Base-by-base conservation (phyloP, 2,113 vertebrate genomes). In the Neodontobutis hainanensis region DNA sequence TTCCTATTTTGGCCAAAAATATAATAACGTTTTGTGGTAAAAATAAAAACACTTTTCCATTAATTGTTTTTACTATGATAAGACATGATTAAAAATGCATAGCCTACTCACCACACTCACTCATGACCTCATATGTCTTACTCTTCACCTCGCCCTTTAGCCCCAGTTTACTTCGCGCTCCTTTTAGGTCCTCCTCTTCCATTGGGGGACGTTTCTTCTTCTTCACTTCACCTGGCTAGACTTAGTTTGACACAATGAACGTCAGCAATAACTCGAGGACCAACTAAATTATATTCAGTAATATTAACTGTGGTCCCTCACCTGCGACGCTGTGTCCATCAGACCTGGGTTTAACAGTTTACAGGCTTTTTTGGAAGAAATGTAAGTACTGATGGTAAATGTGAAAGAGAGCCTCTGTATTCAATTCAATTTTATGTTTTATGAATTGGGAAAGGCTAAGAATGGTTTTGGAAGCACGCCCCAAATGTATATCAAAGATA, bases 71-170 rank as follows among this genome's bases (percentile, higher is more conserved):
- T 27, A 27, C 8, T 40, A 8, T 27, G 12, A 35, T 5, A 11
- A 35, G 35, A 11, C 32, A 6, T 53, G 12, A 35, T 11, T 1
- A 11, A 27, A 27, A 27, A 27, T 27, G 19, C 19, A 3, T 27
- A 27, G 6, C 38, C 40, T 61, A 83, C 91, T 94, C 79, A 99
- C 97, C 97, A 60, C 95, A 99, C 68, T 98, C 92, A 61, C 81
- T 90, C 95, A 98, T 96, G 87, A 99, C 97, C 89, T 98, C 96
- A 87, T 98, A 98, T 38, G 97, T 99, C 88, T 99, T 99, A 74
- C 96, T 97, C 89, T 97, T 97, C 80, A 96, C 94, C 59, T 95
- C 94, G 56, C 94, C 95, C 87, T 96, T 96, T 75, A 94, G 91
- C 34, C 91, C 60, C 77, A 99, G 92, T 64, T 95, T 97, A 82